Conservation (phyloP, 2,888 invertebrate genomes). For the Limnephilus auricula region DNA sequence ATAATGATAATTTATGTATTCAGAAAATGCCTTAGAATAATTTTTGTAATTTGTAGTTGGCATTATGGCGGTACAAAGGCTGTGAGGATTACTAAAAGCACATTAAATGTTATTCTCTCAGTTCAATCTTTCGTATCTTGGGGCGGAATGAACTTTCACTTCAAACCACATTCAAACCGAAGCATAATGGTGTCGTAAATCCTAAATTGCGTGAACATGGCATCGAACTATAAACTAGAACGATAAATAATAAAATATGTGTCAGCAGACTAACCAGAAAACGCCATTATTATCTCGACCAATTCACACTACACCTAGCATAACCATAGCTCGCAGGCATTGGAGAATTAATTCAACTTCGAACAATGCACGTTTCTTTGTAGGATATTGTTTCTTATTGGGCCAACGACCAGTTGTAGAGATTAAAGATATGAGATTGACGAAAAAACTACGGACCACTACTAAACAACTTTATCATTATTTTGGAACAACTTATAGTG, state of each 20-base stretch:
- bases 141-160: slow-evolving; percentile 43
- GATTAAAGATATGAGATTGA: not conserved
- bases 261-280: slow-evolving; percentile 2
- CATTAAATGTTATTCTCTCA: not conserved
- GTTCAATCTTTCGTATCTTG: not conserved
- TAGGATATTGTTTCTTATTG: not conserved
- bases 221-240: not conserved
- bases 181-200: slow-evolving; percentile 40
- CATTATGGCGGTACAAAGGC: not conserved
- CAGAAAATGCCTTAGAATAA: not conserved
- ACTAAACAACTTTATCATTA: not conserved
- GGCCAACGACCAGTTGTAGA: not conserved
- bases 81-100: not conserved
- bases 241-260: not conserved
- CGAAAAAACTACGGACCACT: not conserved
- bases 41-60: not conserved
- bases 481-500: not conserved
- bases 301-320: not conserved
- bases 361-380: not conserved
- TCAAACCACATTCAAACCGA: slow-evolving; percentile 27
- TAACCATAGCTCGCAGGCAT: slow-evolving; percentile 7
- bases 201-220: slow-evolving; percentile 34
- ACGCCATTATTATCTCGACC: not conserved
- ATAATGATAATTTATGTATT: not conserved
- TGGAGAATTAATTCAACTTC: not conserved